Evolutionary conservation across 2,113 vertebrate species (phyloP).

Genomic region (Phylloscopus trochilus): DNA sequence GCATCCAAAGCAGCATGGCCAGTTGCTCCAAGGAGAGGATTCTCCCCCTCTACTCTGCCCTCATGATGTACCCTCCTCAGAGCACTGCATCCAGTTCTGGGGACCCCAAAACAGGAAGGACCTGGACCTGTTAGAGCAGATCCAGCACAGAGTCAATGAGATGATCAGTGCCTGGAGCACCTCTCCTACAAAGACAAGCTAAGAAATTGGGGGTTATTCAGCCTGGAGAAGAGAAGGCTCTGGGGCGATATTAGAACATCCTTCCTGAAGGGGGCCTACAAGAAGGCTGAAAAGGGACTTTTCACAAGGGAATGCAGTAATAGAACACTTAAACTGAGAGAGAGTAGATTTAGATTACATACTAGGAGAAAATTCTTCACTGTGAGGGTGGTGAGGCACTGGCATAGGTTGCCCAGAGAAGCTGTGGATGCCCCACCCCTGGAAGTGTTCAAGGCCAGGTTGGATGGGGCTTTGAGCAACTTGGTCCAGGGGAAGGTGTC

Average conservation of each 20-base stretch:
- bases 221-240: background rate
- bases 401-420: background rate
- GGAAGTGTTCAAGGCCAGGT: background rate
- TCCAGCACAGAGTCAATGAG: background rate
- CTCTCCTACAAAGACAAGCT: background rate
- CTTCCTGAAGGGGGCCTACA: background rate
- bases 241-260: background rate
- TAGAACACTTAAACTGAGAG: background rate
- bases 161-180: background rate
- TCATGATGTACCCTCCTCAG: background rate
- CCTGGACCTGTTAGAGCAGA: background rate
- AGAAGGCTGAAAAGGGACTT: background rate
- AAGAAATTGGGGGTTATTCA: background rate
- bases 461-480: background rate
- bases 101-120: background rate
- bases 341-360: background rate
- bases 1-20: background rate
- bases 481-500: background rate
- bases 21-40: background rate
- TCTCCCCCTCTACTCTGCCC: background rate
- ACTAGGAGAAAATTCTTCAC: background rate
- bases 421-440: background rate
- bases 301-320: background rate
- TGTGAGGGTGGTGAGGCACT: background rate
- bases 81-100: background rate